Evolutionary conservation across 2,113 vertebrate genomes (phyloP).

Genomic region (Labrus mixtus): DNA sequence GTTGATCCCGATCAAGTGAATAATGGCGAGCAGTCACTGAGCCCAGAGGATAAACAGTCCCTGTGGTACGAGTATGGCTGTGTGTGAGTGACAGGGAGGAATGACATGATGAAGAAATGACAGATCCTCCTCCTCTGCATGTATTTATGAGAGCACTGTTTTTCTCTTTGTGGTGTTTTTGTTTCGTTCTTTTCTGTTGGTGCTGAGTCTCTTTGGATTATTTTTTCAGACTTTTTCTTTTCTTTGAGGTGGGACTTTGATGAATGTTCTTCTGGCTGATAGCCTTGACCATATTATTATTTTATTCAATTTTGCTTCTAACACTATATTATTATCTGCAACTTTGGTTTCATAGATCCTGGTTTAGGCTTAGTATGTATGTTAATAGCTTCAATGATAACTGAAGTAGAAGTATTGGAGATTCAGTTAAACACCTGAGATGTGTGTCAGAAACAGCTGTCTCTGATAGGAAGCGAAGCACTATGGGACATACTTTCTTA

Average conservation of each 20-base stretch:
- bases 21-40: constrained; percentile 81
- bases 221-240: constrained; percentile 7
- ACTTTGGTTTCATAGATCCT: background rate
- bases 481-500: constrained; percentile 14
- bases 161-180: constrained; percentile 36
- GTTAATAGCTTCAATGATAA: constrained; percentile 1
- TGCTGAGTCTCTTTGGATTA: constrained; percentile 35
- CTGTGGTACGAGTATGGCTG: constrained; percentile 99
- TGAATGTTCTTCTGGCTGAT: constrained; percentile 31
- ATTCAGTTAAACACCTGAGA: background rate
- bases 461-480: background rate
- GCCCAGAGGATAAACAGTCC: constrained; percentile 92
- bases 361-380: background rate
- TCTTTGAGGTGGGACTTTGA: constrained; percentile 35
- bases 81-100: constrained; percentile 83
- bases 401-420: background rate
- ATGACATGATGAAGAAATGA: background rate
- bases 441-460: background rate
- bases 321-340: constrained; percentile 62
- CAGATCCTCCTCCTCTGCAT: constrained; percentile 63
- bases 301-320: constrained; percentile 38
- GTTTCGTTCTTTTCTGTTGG: constrained; percentile 48
- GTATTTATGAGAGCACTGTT: constrained; percentile 60
- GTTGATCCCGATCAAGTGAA: constrained; percentile 50
- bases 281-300: constrained; percentile 30